A percentile compares a stretch with the other conserved stretches of the same genome.
These are phyloP conservation scores for Drosophila guanche DNA, from an alignment of 1,140 invertebrate species.

Conservation along the genomic window DNA sequence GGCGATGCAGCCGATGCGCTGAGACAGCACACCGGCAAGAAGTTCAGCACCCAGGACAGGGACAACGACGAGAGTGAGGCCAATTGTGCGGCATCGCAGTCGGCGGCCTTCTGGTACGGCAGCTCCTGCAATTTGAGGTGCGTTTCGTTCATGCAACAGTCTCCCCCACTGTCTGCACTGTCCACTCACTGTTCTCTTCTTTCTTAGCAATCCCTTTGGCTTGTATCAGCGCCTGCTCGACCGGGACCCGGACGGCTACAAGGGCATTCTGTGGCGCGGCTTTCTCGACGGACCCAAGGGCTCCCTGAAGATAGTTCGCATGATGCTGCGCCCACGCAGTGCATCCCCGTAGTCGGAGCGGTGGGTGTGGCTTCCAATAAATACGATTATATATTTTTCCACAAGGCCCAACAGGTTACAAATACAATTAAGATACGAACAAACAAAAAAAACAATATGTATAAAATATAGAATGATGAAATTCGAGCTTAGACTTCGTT, in stretches of 20 bases:
- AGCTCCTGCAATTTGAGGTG: constrained; percentile 57
- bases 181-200: neutral
- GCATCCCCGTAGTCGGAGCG: too few relatives aligned
- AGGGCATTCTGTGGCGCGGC: constrained; percentile 63
- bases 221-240: constrained; percentile 54
- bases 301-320: constrained; percentile 56
- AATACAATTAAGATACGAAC: constrained; percentile 10
- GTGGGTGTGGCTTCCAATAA: too few relatives aligned
- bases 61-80: constrained; percentile 61
- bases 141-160: neutral
- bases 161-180: too few relatives aligned
- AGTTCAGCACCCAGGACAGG: constrained; percentile 63
- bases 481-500: constrained; percentile 60
- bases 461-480: neutral
- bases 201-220: constrained; percentile 61
- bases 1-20: constrained; percentile 66
- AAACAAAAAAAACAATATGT: constrained; percentile 10
- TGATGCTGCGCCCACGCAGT: constrained; percentile 56
- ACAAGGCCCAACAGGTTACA: constrained; percentile 7
- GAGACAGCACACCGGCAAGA: constrained; percentile 57
- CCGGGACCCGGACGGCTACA: constrained; percentile 58
- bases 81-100: constrained; percentile 59
- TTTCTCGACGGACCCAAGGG: constrained; percentile 69
- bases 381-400: constrained; percentile 12
- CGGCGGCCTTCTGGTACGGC: constrained; percentile 68